Base-by-base conservation (phyloP, 2,113 vertebrate genomes). In the Nibea albiflora region DNA sequence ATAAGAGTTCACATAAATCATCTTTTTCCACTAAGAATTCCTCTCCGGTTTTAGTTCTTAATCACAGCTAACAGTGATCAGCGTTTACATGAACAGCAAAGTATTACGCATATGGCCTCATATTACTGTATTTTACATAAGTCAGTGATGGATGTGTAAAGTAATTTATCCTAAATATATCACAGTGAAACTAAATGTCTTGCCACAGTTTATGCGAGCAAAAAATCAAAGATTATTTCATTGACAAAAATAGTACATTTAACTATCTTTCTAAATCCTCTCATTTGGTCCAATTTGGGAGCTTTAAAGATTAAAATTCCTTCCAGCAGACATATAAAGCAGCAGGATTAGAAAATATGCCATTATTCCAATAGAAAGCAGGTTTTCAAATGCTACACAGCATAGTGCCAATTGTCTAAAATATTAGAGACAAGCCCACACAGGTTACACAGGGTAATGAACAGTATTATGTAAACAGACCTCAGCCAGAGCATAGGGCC, bases 111-210 rank as follows among this genome's bases (percentile, higher is more conserved):
- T 17, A 83, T 62, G 78, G 62, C 62, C 80, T 56, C 50, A 73
- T 64, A 17, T 65, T 57, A 82, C 64, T 64, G 52, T 22, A 57
- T 87, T 81, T 84, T 57, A 85, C 75, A 85, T 76, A 86, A 80
- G 77, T 84, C 74, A 78, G 76, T 47, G 52, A 66, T 81, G 50
- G 50, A 79, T 77, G 83, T 57, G 60, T 69, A 68, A 66, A 52
- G 44, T 70, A 28, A 64, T 81, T 50, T 53, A 65, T 78, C 50
- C 80, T 77, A 52, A 84, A 78, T 75, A 73, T 82, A 16, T 93
- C 86, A 92, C 90, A 92, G 90, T 93, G 92, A 87, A 92, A 84
- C 84, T 72, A 86, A 57, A 92, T 85, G 82, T 84, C 63, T 88
- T 78, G 65, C 76, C 87, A 93, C 83, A 90, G 81, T 81, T 89